phyloP scores from a whole-genome alignment of 2,888 invertebrate genomes.

The Trimorus sp. region DNA sequence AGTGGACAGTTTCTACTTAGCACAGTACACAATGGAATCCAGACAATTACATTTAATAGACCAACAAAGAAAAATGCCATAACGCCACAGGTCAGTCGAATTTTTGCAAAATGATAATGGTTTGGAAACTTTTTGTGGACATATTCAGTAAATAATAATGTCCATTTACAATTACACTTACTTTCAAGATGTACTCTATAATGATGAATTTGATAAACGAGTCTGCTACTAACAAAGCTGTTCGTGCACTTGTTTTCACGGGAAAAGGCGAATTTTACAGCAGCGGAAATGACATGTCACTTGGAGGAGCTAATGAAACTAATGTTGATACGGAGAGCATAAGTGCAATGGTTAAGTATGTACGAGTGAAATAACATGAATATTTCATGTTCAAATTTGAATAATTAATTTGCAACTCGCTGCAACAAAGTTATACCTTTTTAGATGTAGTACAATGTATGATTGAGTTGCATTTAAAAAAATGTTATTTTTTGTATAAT shows the following conservation, averaged over 20 bases:
- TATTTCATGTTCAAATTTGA: not conserved
- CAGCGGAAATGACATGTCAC: constrained; percentile 90
- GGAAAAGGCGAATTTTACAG: constrained; percentile 91
- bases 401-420: no score
- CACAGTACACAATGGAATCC: constrained; percentile 81
- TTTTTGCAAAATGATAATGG: not conserved
- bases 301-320: constrained; percentile 12
- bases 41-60: constrained; percentile 87
- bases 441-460: no score
- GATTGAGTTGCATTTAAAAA: no score
- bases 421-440: no score
- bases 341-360: constrained; percentile 22
- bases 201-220: constrained; percentile 86
- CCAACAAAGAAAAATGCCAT: constrained; percentile 92
- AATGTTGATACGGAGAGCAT: not conserved
- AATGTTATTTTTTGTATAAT: no score
- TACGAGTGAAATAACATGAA: not conserved
- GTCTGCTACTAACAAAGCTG: constrained; percentile 86
- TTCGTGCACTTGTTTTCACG: constrained; percentile 89
- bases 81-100: constrained; percentile 77
- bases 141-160: no score
- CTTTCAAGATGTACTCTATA: constrained; percentile 85
- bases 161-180: no score
- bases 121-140: not conserved
- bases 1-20: constrained; percentile 20